Percentiles rank a stretch among this genome's conserved stretches.
phyloP scores from a whole-genome alignment of 1,140 invertebrate species.

The Andrena cerasifolii region DNA sequence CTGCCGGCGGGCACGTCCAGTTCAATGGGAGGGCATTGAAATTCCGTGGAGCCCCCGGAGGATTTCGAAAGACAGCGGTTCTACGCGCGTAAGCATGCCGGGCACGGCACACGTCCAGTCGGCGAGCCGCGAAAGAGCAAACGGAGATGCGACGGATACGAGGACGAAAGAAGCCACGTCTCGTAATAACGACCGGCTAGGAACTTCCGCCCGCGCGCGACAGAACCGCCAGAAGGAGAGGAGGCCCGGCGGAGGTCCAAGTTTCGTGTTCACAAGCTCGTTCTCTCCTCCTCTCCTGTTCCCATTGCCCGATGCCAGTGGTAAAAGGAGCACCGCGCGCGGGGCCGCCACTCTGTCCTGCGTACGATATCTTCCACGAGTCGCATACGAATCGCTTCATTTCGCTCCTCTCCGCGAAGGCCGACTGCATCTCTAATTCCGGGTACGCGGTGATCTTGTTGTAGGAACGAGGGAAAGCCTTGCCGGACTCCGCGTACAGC shows the following conservation, averaged over 20 bases:
- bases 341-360: constrained; percentile 21
- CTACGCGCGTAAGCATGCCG: constrained; percentile 7
- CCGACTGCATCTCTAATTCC: constrained; percentile 69
- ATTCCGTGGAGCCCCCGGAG: constrained; percentile 25
- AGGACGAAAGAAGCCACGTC: constrained; percentile 39
- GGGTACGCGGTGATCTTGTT: constrained; percentile 3
- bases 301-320: constrained; percentile 18
- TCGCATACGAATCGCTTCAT: constrained; percentile 77
- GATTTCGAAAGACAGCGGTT: constrained; percentile 26
- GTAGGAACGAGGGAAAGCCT: constrained; percentile 36
- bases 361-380: constrained; percentile 50
- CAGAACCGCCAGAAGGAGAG: neutral
- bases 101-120: neutral
- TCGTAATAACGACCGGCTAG: constrained; percentile 44
- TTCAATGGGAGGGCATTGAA: constrained; percentile 25
- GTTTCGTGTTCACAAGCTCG: constrained; percentile 39
- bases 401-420: constrained; percentile 47
- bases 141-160: constrained; percentile 27
- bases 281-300: neutral
- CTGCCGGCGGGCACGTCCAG: too few species aligned
- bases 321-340: constrained; percentile 61
- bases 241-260: constrained; percentile 23
- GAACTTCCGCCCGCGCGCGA: constrained; percentile 52
- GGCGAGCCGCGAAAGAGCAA: neutral
- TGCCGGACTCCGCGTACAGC: neutral